These are phyloP conservation scores for Rutpela maculata DNA, from an alignment of 2,888 invertebrate species.

Conservation along the genomic window DNA sequence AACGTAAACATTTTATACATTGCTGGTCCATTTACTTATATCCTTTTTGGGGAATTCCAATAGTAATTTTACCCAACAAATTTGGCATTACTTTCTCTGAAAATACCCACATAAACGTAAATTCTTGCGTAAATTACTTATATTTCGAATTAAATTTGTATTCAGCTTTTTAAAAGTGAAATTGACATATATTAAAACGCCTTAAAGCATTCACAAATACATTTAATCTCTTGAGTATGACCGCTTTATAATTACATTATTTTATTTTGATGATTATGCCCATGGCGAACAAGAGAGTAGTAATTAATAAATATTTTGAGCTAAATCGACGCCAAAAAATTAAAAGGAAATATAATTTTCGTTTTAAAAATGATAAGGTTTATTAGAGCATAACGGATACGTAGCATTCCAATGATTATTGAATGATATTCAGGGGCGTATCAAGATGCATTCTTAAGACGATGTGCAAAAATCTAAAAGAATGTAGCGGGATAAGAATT, in stretches of 20 bases:
- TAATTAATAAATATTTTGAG: conserved; percentile 25
- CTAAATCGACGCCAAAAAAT: conserved; percentile 18
- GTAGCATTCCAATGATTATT: conserved; percentile 26
- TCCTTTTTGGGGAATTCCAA: conserved; percentile 16
- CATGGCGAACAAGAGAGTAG: background rate
- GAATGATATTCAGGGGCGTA: conserved; percentile 24
- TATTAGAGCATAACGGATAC: conserved; percentile 35
- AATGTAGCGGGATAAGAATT: too few relatives aligned
- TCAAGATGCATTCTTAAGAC: background rate
- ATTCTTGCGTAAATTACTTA: background rate
- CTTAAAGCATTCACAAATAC: background rate
- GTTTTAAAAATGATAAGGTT: conserved; percentile 19
- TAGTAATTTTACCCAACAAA: background rate
- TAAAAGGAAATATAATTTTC: conserved; percentile 15
- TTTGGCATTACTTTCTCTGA: conserved; percentile 27
- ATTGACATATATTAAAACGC: background rate
- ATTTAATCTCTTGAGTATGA: background rate
- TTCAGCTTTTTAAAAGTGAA: conserved; percentile 5
- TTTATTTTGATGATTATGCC: background rate
- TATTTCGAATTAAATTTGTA: background rate
- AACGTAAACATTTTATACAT: too few relatives aligned
- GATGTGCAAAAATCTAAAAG: background rate
- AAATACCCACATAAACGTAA: conserved; percentile 19
- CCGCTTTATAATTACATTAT: background rate
- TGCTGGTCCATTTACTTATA: background rate